These are phyloP conservation scores for Astyanax mexicanus DNA, from an alignment of 2,797 vertebrate species.

Conservation along the genomic window DNA sequence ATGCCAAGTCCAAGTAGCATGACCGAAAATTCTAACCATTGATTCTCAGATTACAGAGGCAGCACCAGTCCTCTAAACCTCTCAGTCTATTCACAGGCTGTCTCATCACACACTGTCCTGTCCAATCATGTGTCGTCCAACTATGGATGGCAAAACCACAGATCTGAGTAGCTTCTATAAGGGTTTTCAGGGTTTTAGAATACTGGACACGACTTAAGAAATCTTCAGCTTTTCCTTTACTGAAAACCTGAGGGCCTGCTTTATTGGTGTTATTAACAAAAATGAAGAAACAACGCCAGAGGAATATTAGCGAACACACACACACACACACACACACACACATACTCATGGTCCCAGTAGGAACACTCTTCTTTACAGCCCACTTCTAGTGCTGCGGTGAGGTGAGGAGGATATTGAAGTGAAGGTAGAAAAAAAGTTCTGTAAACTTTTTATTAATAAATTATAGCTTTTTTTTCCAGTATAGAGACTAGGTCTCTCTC, in stretches of 20 bases:
- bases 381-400: slow-evolving; percentile 27
- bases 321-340: neutral
- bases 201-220: neutral
- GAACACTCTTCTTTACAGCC: slow-evolving; percentile 11
- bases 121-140: no score
- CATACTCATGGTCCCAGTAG: neutral
- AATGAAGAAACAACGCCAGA: neutral
- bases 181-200: neutral
- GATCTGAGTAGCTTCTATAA: neutral
- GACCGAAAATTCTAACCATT: no score
- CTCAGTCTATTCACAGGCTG: no score
- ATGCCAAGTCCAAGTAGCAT: no score
- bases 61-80: no score
- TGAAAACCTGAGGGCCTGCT: neutral
- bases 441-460: slow-evolving; percentile 1
- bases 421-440: neutral
- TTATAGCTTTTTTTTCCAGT: neutral
- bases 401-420: neutral
- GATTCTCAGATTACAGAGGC: no score
- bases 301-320: neutral
- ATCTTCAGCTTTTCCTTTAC: neutral
- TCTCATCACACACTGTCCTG: no score
- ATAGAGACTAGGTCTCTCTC: neutral
- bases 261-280: slow-evolving; percentile 10
- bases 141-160: no score